These are phyloP conservation scores for Anser cygnoides DNA, from an alignment of 2,113 vertebrate genomes.

Conservation along the genomic window DNA sequence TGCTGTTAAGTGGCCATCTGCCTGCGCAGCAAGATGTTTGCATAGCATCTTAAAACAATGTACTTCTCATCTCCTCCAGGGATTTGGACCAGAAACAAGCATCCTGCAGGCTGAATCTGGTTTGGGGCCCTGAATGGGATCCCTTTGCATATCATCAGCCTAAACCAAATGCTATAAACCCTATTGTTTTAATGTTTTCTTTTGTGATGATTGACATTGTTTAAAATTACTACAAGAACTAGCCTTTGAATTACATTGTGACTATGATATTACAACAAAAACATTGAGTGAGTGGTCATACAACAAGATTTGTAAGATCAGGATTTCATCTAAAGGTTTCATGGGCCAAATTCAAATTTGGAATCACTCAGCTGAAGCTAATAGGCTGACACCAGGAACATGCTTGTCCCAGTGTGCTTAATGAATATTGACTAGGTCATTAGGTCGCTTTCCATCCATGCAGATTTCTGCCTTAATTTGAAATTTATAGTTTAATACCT, in stretches of 20 bases:
- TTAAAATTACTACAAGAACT: constrained; percentile 1
- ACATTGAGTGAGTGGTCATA: not conserved
- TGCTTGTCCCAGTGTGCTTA: not conserved
- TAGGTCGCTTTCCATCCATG: not conserved
- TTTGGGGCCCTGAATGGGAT: not conserved
- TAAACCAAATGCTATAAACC: not conserved
- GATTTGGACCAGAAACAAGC: not conserved
- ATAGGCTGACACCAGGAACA: not conserved
- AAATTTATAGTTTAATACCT: constrained; percentile 35
- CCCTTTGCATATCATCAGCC: not conserved
- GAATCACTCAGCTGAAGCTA: not conserved
- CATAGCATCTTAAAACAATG: not conserved
- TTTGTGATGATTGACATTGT: not conserved
- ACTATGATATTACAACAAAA: not conserved
- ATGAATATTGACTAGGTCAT: not conserved
- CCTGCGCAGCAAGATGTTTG: constrained; percentile 15
- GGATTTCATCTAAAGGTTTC: not conserved
- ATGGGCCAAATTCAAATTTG: not conserved
- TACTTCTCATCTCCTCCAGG: not conserved
- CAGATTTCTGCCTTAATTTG: not conserved
- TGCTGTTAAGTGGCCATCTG: not conserved
- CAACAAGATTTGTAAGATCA: not conserved
- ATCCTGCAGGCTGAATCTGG: not conserved
- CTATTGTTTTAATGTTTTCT: fast-evolving
- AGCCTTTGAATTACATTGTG: not conserved